These are phyloP conservation scores for Procambarus clarkii DNA, from an alignment of 1,140 invertebrate species.

Conservation along the genomic window DNA sequence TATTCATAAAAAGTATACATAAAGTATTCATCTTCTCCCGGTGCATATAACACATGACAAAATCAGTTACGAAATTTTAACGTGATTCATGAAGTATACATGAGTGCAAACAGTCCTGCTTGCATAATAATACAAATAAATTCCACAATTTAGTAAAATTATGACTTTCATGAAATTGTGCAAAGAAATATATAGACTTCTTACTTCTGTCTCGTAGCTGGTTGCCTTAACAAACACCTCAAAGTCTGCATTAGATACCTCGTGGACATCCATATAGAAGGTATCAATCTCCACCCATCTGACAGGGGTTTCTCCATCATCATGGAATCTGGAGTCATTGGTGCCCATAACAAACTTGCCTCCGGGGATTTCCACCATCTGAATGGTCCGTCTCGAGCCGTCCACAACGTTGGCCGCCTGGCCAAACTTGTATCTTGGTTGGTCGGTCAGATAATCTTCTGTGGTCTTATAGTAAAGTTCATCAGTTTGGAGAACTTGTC, in stretches of 20 bases:
- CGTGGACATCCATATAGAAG: conserved; percentile 76
- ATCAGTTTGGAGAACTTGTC: too few species aligned
- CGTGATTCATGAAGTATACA: too few species aligned
- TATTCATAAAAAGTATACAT: too few species aligned
- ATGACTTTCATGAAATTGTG: too few species aligned
- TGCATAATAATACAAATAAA: too few species aligned
- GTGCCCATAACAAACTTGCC: conserved; percentile 88
- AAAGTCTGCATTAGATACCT: conserved; percentile 90
- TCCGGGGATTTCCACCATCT: conserved; percentile 82
- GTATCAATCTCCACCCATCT: conserved; percentile 88
- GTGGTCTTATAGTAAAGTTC: not conserved
- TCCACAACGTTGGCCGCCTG: conserved; percentile 13
- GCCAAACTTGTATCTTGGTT: conserved; percentile 21
- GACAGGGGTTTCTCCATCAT: conserved; percentile 88
- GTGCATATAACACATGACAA: too few species aligned
- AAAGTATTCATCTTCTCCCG: too few species aligned
- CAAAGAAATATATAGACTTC: not conserved
- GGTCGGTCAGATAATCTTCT: not conserved
- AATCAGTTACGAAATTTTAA: too few species aligned
- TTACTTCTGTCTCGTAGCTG: conserved; percentile 87
- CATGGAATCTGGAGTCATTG: conserved; percentile 85
- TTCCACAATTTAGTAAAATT: too few species aligned
- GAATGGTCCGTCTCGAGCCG: not conserved
- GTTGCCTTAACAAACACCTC: conserved; percentile 84
- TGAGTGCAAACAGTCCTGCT: too few species aligned